Conservation (phyloP, 2,113 vertebrate genomes). For the Mystacornis crossleyi region DNA sequence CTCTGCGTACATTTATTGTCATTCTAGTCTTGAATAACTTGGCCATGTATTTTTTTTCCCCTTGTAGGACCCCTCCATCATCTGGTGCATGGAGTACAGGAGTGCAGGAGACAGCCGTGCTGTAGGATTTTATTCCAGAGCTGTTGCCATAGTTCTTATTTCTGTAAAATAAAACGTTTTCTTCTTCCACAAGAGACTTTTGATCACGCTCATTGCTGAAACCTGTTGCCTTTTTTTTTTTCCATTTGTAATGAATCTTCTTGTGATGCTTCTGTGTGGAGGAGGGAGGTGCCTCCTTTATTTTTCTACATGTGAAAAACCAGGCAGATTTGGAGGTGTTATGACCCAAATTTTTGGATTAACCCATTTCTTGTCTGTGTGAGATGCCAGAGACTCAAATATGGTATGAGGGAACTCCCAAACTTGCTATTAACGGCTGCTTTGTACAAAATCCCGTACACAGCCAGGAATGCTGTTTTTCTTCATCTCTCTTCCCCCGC, state of each 20-base stretch:
- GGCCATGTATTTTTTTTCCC: not conserved
- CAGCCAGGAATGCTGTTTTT: not conserved
- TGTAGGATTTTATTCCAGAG: conserved; percentile 4
- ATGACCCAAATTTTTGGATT: not conserved
- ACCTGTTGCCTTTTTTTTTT: not conserved
- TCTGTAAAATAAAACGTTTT: not conserved
- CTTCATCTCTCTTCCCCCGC: not conserved
- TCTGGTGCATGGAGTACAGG: not conserved
- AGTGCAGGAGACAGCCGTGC: not conserved
- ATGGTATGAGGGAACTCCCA: not conserved
- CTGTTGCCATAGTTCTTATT: not conserved
- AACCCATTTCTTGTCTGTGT: not conserved
- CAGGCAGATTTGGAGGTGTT: not conserved
- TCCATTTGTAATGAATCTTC: not conserved
- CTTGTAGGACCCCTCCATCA: not conserved
- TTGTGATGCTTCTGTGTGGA: not conserved
- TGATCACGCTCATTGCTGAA: not conserved
- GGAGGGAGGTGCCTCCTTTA: not conserved
- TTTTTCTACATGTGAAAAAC: not conserved
- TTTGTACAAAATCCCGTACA: not conserved
- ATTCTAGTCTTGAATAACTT: not conserved
- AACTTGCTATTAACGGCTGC: not conserved
- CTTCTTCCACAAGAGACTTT: not conserved
- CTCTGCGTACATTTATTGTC: not conserved
- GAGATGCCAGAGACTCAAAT: not conserved